Evolutionary conservation across 2,888 invertebrate genomes (phyloP).

Genomic region (Philonicus albiceps): DNA sequence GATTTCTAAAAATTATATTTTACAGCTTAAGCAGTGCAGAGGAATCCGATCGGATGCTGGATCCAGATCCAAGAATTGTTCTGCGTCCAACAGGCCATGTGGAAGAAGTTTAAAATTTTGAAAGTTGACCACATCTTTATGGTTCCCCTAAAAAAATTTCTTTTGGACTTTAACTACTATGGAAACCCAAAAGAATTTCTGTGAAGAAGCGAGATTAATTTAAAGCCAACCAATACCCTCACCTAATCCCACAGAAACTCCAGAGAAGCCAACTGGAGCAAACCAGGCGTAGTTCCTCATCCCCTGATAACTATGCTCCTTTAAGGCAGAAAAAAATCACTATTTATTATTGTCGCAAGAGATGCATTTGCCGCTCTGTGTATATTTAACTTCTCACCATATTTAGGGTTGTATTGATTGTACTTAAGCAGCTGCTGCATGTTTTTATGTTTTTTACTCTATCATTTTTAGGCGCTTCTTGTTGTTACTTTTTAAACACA

Average conservation of each 20-base stretch:
- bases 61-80: conserved; percentile 74
- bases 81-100: conserved; percentile 71
- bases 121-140: not conserved
- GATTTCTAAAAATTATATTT: conserved; percentile 51
- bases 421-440: not conserved
- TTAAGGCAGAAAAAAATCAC: not conserved
- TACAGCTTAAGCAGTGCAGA: conserved; percentile 72
- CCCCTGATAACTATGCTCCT: not conserved
- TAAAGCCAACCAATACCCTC: not conserved
- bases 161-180: not conserved
- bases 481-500: not conserved
- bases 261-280: not conserved
- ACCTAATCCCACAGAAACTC: not conserved
- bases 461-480: not conserved
- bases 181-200: not conserved
- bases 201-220: conserved; percentile 11
- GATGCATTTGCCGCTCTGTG: not conserved
- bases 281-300: not conserved
- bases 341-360: conserved; percentile 8
- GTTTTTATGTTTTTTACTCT: conserved; percentile 1
- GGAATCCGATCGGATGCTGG: conserved; percentile 79
- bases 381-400: not conserved
- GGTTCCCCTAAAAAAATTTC: not conserved
- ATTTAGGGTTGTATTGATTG: conserved; percentile 18
- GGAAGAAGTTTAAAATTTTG: conserved; percentile 64